phyloP scores from a whole-genome alignment of 2,113 vertebrate species.

The Melanocharis versteri region DNA sequence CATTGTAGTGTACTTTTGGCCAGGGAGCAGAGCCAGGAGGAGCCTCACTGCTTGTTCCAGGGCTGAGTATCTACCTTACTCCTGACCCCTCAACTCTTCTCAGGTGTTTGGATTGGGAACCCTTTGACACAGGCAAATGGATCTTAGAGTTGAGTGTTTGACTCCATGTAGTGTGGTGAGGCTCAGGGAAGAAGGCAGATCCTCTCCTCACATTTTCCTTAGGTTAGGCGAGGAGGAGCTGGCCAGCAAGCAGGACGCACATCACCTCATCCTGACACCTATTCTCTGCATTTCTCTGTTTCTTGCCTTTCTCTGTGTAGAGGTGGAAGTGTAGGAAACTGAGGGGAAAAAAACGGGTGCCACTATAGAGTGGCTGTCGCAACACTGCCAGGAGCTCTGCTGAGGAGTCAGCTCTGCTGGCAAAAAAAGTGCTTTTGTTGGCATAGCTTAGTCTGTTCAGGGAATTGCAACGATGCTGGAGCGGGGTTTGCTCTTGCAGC shows the following conservation, averaged over 20 bases:
- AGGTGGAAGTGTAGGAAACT: not conserved
- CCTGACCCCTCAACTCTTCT: accelerated
- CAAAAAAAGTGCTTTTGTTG: not conserved
- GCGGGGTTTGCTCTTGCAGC: not conserved
- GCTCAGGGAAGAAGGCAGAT: not conserved
- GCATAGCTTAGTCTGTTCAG: not conserved
- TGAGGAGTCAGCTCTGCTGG: not conserved
- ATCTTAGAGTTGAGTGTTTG: not conserved
- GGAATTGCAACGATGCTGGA: not conserved
- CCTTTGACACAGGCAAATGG: accelerated
- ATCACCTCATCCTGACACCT: not conserved
- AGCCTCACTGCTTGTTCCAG: not conserved
- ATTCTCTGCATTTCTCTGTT: not conserved
- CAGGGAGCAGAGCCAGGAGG: not conserved
- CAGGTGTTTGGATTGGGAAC: not conserved
- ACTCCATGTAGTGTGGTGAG: not conserved
- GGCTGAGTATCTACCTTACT: accelerated
- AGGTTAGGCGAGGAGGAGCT: not conserved
- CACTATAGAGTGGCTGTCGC: not conserved
- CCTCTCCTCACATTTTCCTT: not conserved
- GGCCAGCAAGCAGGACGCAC: accelerated
- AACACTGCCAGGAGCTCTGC: not conserved
- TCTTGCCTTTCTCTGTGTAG: not conserved
- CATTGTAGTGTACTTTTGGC: not conserved
- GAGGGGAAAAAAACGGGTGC: not conserved